Percentiles rank a stretch among this genome's conserved stretches.
phyloP scores from a whole-genome alignment of 2,797 vertebrate species.

The Threskiornis aethiopicus region DNA sequence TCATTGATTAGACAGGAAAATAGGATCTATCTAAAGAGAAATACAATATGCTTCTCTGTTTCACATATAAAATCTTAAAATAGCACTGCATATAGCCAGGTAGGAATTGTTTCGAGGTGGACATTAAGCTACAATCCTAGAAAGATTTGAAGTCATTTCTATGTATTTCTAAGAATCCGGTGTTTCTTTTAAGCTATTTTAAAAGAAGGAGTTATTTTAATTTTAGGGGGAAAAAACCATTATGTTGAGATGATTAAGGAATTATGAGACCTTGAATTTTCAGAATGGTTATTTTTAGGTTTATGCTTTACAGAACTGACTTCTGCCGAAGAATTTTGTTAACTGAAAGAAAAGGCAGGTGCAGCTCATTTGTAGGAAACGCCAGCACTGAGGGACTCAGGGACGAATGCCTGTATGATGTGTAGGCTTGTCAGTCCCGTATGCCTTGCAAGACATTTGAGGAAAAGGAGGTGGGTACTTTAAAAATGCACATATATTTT shows the following conservation, averaged over 20 bases:
- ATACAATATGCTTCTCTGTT: neutral
- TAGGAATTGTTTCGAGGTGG: neutral
- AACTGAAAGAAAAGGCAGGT: neutral
- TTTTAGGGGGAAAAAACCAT: accelerated
- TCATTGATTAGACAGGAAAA: neutral
- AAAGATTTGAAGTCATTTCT: neutral
- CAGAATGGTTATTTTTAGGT: neutral
- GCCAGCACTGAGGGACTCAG: neutral
- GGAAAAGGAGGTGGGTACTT: neutral
- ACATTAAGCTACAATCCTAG: neutral
- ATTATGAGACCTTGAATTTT: neutral
- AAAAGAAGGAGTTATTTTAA: neutral
- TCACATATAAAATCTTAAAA: neutral
- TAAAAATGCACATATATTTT: neutral
- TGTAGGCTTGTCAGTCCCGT: neutral
- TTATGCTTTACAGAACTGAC: neutral
- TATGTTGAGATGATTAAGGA: neutral
- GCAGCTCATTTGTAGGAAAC: neutral
- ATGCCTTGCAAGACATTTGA: neutral
- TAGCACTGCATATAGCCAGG: neutral
- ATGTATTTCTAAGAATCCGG: neutral
- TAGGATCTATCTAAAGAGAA: neutral
- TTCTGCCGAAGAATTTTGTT: neutral
- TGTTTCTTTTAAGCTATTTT: neutral
- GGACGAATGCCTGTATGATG: neutral